These are phyloP conservation scores for Hydropotes inermis DNA, from an alignment of 2,113 vertebrate species.

Conservation along the genomic window DNA sequence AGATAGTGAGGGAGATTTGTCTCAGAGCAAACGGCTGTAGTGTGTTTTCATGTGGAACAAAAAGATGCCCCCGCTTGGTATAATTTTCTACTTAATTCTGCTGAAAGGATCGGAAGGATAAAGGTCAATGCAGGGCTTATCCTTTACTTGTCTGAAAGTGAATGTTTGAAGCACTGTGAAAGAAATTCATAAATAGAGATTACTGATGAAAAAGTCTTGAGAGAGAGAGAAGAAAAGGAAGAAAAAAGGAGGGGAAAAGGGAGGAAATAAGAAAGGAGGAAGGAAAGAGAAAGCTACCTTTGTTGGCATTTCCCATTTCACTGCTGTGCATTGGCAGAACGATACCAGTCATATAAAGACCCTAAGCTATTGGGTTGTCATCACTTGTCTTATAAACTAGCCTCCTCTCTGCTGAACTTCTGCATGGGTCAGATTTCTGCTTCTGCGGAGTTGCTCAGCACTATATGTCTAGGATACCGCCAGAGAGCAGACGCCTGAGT, in stretches of 20 bases:
- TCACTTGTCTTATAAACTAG: background rate
- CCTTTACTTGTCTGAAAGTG: background rate
- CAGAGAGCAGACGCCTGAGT: background rate
- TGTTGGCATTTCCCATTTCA: background rate
- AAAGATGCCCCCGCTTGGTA: background rate
- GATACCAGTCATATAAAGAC: background rate
- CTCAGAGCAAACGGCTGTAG: background rate
- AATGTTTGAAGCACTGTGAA: background rate
- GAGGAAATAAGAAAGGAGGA: accelerated
- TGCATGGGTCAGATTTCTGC: background rate
- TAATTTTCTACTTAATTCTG: background rate
- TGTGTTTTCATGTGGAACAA: background rate
- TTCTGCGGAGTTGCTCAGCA: background rate
- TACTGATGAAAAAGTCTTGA: background rate
- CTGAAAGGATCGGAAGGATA: background rate
- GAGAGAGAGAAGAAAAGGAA: background rate
- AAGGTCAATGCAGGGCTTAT: background rate
- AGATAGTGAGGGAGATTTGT: background rate
- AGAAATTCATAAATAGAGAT: background rate
- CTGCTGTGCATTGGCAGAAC: background rate
- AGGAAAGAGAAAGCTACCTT: background rate
- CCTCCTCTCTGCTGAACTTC: background rate
- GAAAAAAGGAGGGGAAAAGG: background rate
- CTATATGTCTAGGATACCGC: background rate
- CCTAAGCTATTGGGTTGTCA: background rate